Base-by-base conservation (phyloP, 2,888 invertebrate species). In the Megaustenia siamemsis region DNA sequence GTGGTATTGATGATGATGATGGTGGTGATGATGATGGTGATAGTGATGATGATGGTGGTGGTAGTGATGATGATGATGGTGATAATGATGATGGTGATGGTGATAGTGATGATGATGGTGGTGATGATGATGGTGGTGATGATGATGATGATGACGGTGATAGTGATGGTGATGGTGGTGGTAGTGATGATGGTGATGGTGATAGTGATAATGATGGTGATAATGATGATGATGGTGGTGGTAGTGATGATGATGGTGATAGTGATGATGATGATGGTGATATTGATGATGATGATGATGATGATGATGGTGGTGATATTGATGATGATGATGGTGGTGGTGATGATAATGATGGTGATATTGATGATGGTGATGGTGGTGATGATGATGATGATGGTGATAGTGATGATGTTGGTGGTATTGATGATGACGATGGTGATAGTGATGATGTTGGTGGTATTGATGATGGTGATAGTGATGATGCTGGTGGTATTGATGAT, bases 81-180 rank as follows among this genome's bases (percentile, higher is more conserved):
- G n/a, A n/a, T 43, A 18, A 21, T 21, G 21, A 60, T 60, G n/a
- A n/a, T 60, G n/a, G n/a, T 60, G n/a, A n/a, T 60, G n/a, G 1
- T 60, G n/a, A n/a, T 60, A n/a, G n/a, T 60, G n/a, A 60, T 60
- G n/a, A n/a, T 60, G n/a, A n/a, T 60, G n/a, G n/a, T 60, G 60
- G n/a, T 60, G n/a, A 60, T 60, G n/a, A n/a, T 60, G n/a, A n/a
- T 60, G n/a, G n/a, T 24, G n/a, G n/a, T 60, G n/a, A n/a, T 24
- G n/a, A n/a, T 60, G n/a, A n/a, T 60, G n/a, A 63, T 60, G 32
- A 4, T 60, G 38, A 40, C 45, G 32, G 15, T 79, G 63, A 40
- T 79, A 32, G 63, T 79, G 38, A 63, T 79, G 40, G n/a, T 79
- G 40, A 63, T 63, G 35, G 24, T 77, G 32, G 35, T 77, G 32